Evolutionary conservation across 2,113 vertebrate genomes (phyloP).

Genomic region (Gasterosteus nipponicus): DNA sequence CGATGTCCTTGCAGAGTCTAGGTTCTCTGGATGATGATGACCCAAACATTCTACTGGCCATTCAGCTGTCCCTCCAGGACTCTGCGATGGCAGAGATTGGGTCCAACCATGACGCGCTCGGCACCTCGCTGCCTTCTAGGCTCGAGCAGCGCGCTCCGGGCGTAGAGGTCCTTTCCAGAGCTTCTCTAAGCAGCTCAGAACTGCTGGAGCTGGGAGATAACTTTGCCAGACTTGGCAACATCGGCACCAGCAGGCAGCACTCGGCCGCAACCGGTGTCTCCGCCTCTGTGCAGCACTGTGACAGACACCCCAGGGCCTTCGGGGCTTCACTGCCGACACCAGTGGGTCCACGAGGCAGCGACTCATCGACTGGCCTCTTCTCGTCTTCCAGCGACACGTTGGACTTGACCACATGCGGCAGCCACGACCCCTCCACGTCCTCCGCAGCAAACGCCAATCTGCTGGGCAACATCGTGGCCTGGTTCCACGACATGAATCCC

Average conservation of each 20-base stretch:
- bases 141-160: slow-evolving; percentile 84
- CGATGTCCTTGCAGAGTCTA: slow-evolving; percentile 81
- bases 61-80: slow-evolving; percentile 97
- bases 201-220: slow-evolving; percentile 92
- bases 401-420: slow-evolving; percentile 58
- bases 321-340: slow-evolving; percentile 53
- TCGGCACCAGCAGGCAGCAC: slow-evolving; percentile 82
- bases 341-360: slow-evolving; percentile 44
- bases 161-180: slow-evolving; percentile 84
- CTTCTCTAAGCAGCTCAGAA: slow-evolving; percentile 92
- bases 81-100: slow-evolving; percentile 85
- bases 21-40: slow-evolving; percentile 97
- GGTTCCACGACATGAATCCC: slow-evolving; percentile 99
- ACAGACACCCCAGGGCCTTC: slow-evolving; percentile 47
- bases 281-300: slow-evolving; percentile 69
- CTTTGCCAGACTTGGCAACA: slow-evolving; percentile 86
- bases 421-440: slow-evolving; percentile 77
- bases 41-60: slow-evolving; percentile 96
- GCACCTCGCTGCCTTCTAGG: slow-evolving; percentile 93
- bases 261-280: slow-evolving; percentile 79
- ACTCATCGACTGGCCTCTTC: slow-evolving; percentile 69
- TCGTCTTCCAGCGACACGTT: slow-evolving; percentile 66
- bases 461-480: slow-evolving; percentile 98
- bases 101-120: slow-evolving; percentile 87
- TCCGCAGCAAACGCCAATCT: slow-evolving; percentile 87